These are phyloP conservation scores for Lepidotrigona ventralis DNA, from an alignment of 1,140 invertebrate species.

Conservation along the genomic window DNA sequence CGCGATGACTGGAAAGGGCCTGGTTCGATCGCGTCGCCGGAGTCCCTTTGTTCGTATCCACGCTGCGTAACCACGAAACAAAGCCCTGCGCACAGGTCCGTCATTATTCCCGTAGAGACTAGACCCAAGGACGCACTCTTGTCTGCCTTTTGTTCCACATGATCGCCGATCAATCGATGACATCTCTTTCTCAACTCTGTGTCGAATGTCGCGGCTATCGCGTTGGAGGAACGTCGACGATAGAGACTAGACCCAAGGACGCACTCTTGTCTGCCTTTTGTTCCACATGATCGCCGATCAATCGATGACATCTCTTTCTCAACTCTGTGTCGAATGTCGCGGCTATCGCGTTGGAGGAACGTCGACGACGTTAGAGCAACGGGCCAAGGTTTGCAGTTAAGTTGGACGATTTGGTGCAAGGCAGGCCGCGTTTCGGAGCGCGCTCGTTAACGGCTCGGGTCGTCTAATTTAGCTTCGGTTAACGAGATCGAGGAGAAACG, in stretches of 20 bases:
- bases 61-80: slow-evolving; percentile 53
- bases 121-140: slow-evolving; percentile 24
- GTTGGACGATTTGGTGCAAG: not conserved
- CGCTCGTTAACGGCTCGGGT: slow-evolving; percentile 8
- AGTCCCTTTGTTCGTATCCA: slow-evolving; percentile 50
- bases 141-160: slow-evolving; percentile 17
- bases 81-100: slow-evolving; percentile 13
- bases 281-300: slow-evolving; percentile 21
- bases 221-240: too few species aligned
- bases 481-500: slow-evolving; percentile 14
- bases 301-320: slow-evolving; percentile 14
- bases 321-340: not conserved
- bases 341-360: not conserved
- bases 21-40: slow-evolving; percentile 6
- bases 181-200: not conserved
- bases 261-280: slow-evolving; percentile 8
- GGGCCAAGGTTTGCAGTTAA: not conserved
- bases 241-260: slow-evolving; percentile 23
- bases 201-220: not conserved
- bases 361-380: not conserved
- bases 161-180: slow-evolving; percentile 27
- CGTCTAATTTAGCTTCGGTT: slow-evolving; percentile 18
- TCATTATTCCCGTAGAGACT: slow-evolving; percentile 2
- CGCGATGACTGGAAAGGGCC: slow-evolving; percentile 46
- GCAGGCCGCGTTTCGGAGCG: not conserved